Evolutionary conservation across 2,888 invertebrate species (phyloP), one percentile per base, ranked within the genome.

Genomic region (Polydrusus pterygomalis): DNA sequence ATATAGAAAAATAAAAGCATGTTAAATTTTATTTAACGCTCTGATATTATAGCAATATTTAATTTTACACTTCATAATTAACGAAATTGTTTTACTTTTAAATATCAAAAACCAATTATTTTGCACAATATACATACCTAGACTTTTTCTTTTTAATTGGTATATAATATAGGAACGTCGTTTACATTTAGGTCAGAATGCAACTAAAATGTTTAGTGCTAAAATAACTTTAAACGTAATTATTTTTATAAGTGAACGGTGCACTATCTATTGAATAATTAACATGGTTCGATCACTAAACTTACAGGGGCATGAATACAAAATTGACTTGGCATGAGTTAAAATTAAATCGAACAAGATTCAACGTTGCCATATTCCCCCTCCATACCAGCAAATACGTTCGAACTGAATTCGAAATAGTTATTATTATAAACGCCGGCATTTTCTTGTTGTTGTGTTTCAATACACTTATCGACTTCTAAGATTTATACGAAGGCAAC

Each of bases 81-180:
- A 11, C 17, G 15, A 10, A 18, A 60, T 60, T 38, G 58, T 60
- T 60, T 38, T 38, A 38, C 11, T 38, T n/a, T 60, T 60, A 38
- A 60, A 60, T 38, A 38, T 38, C 38, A 13, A 38, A 60, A 60
- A 60, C 38, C 38, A 60, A 60, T 60, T 60, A 38, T 17, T 60
- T 34, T 60, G 11, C 15, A 38, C 40, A 60, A 38, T 11, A 38
- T 60, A 18, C 56, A 56, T 56, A 56, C n/a, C 13, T 43, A 56
- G 34, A 56, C 58, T 60, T 60, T 60, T 60, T 38, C 38, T 60
- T 60, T 58, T 60, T 60, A 60, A 60, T 60, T 60, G 58, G 18
- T 18, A 7, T 15, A 8, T 34, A n/a, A n/a, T n/a, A 25, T 1
- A 25, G 34, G 30, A 34, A 30, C 56, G 13, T 56, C 34, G 34